These are phyloP conservation scores for Drosophila eugracilis DNA, from an alignment of 1,140 invertebrate genomes.

Conservation along the genomic window DNA sequence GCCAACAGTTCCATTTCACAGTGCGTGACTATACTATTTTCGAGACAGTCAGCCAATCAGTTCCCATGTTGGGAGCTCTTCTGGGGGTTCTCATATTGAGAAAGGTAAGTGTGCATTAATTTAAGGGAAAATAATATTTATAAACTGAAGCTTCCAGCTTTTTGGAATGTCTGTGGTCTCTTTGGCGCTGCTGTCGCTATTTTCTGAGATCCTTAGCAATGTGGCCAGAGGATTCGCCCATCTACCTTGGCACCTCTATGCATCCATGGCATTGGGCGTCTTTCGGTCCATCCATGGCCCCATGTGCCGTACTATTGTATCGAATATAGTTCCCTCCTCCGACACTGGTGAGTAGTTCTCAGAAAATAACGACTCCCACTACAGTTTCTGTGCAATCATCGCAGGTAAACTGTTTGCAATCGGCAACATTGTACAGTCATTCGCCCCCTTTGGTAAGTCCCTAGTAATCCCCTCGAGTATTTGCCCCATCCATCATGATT, in stretches of 20 bases:
- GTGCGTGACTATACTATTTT: conserved; percentile 87
- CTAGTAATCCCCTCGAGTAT: neutral
- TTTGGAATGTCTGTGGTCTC: conserved; percentile 72
- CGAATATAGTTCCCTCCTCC: conserved; percentile 87
- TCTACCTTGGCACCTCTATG: conserved; percentile 88
- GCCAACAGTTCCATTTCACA: conserved; percentile 88
- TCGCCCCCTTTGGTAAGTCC: conserved; percentile 85
- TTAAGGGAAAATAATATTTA: no score
- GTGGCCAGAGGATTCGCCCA: conserved; percentile 86
- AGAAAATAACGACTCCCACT: neutral
- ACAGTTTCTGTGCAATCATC: neutral
- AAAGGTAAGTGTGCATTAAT: no score
- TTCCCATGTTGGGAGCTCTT: conserved; percentile 86
- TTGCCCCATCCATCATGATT: neutral
- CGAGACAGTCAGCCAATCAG: conserved; percentile 84
- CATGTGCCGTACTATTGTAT: conserved; percentile 87
- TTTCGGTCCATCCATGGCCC: conserved; percentile 87
- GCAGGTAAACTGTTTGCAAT: conserved; percentile 88
- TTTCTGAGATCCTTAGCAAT: conserved; percentile 83
- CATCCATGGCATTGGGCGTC: conserved; percentile 84
- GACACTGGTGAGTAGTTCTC: conserved; percentile 87
- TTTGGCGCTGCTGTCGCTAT: conserved; percentile 59
- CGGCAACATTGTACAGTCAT: conserved; percentile 87
- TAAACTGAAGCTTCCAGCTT: conserved; percentile 26
- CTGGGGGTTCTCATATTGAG: conserved; percentile 86